Percentiles rank a stretch among this genome's conserved stretches.
These are phyloP conservation scores for Anthrax anthrax DNA, from an alignment of 2,888 invertebrate species.

Conservation along the genomic window DNA sequence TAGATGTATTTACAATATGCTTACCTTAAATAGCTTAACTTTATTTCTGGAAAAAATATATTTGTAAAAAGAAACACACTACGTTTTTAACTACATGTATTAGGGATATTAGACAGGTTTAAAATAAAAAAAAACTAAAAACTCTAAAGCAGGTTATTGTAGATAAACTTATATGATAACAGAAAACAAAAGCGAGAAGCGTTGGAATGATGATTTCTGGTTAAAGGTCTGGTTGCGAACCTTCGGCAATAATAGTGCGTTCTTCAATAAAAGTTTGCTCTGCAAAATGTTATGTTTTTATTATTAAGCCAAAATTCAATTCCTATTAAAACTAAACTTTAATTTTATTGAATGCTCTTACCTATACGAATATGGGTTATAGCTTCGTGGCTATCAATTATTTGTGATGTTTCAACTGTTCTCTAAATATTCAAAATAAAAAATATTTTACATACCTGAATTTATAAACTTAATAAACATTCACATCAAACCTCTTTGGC, in stretches of 20 bases:
- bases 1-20: conserved; percentile 4
- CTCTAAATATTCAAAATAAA: conserved; percentile 21
- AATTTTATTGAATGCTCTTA: conserved; percentile 15
- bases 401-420: conserved; percentile 31
- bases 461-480: not conserved
- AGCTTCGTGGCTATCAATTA: conserved; percentile 30
- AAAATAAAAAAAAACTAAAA: too few relatives aligned
- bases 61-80: not conserved
- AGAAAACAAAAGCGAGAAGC: conserved; percentile 18
- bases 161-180: conserved; percentile 24
- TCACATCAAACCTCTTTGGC: conserved; percentile 32
- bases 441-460: conserved; percentile 1
- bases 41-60: not conserved
- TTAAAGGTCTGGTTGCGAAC: conserved; percentile 29
- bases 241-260: conserved; percentile 32
- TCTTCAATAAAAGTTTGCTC: conserved; percentile 34
- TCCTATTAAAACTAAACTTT: not conserved
- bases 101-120: too few relatives aligned
- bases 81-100: not conserved
- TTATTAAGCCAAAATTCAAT: not conserved
- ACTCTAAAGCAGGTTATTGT: not conserved
- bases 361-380: conserved; percentile 33
- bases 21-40: conserved; percentile 1
- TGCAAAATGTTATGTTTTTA: conserved; percentile 10
- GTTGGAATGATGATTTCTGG: conserved; percentile 7